Evolutionary conservation across 2,888 invertebrate species (phyloP), one percentile per base, ranked within the genome.

Genomic region (Lasioglossum zephyrum): DNA sequence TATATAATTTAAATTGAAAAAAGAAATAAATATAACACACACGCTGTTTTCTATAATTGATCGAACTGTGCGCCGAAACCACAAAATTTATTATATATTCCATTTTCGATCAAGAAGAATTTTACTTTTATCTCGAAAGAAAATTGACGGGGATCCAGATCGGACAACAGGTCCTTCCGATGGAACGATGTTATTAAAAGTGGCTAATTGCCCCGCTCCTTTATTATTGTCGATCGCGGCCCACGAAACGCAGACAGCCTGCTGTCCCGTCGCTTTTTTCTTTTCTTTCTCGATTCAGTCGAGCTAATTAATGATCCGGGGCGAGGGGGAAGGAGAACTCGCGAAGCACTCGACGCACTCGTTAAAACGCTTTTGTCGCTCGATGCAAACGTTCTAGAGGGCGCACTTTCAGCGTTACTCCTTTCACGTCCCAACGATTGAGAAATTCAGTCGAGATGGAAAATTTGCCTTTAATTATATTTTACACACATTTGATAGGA

Each of bases 171-270:
- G 87, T 81, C 18, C 86, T 79, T 81, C 77, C 83, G 81, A 81
- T 74, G 83, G 86, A 88, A 87, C 84, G 91, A 88, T 86, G 88
- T 90, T 91, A 89, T 91, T 91, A 91, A 91, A 90, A 91, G 91
- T 90, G 87, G 87, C 91, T 91, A 91, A 91, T 91, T 91, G 89
- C 82, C 85, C 76, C 78, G 86, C 73, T 41, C 1, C 44, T 91
- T 91, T 89, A 89, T 91, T 90, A 88, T 89, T 73, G 82, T 80
- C 83, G 73, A 82, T 74, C 82, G 74, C 82, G 70, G 86, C 83
- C 78, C 83, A 75, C 82, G 81, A 84, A 88, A 85, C 83, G 86
- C 79, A 82, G 83, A 82, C 82, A 84, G 89, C 73, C 86, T 88
- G 88, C 87, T 1, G 41, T 3, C 36, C 5, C 66, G 18, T 36